Evolutionary conservation across 2,113 vertebrate genomes (phyloP), one percentile per base, ranked within the genome.

Genomic region (Rhinopomastus cyanomelas): DNA sequence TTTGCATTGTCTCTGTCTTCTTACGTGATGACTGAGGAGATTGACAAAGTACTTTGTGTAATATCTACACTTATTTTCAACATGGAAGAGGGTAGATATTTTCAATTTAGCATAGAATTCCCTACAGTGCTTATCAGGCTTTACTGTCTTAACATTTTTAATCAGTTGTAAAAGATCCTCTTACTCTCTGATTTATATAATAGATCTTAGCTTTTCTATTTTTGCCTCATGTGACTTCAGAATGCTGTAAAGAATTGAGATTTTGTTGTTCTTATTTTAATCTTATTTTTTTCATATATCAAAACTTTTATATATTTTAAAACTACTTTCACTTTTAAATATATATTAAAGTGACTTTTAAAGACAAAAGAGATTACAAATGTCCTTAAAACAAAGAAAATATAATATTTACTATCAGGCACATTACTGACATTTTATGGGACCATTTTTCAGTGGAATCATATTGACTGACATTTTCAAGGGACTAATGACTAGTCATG

Each of bases 151-250:
- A 83, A 81, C 57, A 57, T 84, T 92, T 94, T 94, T 86, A 91
- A 94, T 94, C 83, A 81, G 36, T 75, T 89, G 32, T 92, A 88
- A 83, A 87, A 81, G 66, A 90, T 96, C 29, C 4, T 92, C 62
- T 95, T 92, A 75, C 37, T 69, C 62, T 94, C 57, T 66, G 62
- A 90, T 94, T 94, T 95, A 89, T 91, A 16, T 87, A 90, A 86
- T 53, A 85, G 61, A 88, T 22, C 55, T 81, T 76, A 81, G 49
- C 56, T 88, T 89, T 91, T 84, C 85, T 91, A 67, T 78, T 92
- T 94, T 93, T 88, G 19, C 8, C 91, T 94, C 53, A 67, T 77
- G 91, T 92, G 44, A 83, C 61, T 92, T 83, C 46, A 65, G 51
- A 88, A 94, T 29, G 30, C 12, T 89, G 44, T 68, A 25, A 71